Evolutionary conservation across 2,888 invertebrate genomes (phyloP).

Genomic region (Metacarcinus magister): DNA sequence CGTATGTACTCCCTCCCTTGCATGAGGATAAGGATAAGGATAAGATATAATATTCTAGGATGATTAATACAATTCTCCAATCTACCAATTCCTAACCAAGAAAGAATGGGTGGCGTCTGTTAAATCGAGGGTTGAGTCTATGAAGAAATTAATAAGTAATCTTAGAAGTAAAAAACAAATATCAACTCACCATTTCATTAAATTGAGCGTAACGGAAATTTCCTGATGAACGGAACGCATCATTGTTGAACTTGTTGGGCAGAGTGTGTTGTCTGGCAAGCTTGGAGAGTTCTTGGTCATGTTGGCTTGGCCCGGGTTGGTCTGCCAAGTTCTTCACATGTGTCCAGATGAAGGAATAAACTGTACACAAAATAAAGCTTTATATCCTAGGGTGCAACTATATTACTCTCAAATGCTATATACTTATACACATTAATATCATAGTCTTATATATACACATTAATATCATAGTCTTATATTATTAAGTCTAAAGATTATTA

Average conservation of each 20-base stretch:
- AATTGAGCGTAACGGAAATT: constrained; percentile 71
- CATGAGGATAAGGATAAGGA: too few relatives aligned
- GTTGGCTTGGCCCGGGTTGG: constrained; percentile 55
- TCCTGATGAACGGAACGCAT: constrained; percentile 61
- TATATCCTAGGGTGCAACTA: too few relatives aligned
- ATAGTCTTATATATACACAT: too few relatives aligned
- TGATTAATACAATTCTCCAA: too few relatives aligned
- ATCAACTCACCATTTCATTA: constrained; percentile 63
- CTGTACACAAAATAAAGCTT: constrained; percentile 37
- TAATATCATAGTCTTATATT: too few relatives aligned
- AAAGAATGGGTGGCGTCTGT: too few relatives aligned
- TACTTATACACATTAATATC: too few relatives aligned
- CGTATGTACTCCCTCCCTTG: too few relatives aligned
- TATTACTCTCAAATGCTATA: too few relatives aligned
- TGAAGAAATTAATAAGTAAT: neutral
- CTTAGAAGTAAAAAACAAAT: neutral
- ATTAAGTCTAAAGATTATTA: neutral
- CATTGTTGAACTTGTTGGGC: constrained; percentile 64
- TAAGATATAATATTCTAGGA: too few relatives aligned
- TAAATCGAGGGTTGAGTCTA: too few relatives aligned
- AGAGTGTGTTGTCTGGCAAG: constrained; percentile 67
- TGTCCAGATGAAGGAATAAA: constrained; percentile 74
- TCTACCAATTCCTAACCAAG: too few relatives aligned
- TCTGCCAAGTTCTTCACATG: constrained; percentile 70
- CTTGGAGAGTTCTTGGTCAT: constrained; percentile 60